These are phyloP conservation scores for Nasonia vitripennis DNA, from an alignment of 1,140 invertebrate species.

Conservation along the genomic window DNA sequence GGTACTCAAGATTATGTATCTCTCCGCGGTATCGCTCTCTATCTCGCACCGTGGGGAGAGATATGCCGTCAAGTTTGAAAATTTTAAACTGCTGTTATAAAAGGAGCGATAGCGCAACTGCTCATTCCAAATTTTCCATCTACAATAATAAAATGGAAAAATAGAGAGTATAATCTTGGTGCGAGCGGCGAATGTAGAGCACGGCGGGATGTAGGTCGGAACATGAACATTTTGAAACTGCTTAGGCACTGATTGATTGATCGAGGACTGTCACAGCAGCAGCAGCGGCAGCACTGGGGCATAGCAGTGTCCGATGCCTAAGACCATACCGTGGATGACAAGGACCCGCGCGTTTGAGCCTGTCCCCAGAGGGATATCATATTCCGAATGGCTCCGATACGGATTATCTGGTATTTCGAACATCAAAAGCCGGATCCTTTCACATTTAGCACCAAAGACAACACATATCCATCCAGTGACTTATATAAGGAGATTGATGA, in stretches of 20 bases:
- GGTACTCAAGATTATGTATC: not conserved
- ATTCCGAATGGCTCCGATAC: not conserved
- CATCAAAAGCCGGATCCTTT: not conserved
- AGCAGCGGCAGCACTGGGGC: too few relatives aligned
- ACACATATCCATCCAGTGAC: not conserved
- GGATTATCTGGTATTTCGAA: not conserved
- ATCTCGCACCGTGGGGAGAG: too few relatives aligned
- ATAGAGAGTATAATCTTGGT: too few relatives aligned
- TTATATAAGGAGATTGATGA: not conserved
- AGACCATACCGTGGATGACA: not conserved
- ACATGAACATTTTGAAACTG: not conserved
- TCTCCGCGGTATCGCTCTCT: not conserved
- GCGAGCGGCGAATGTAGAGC: not conserved
- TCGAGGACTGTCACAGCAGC: not conserved
- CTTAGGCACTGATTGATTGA: not conserved
- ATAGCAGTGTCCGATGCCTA: slow-evolving; percentile 3
- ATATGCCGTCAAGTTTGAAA: too few relatives aligned
- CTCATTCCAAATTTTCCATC: too few relatives aligned
- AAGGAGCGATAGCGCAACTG: too few relatives aligned
- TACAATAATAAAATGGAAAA: too few relatives aligned
- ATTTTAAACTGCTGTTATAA: too few relatives aligned
- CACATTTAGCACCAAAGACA: not conserved
- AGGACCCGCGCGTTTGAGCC: not conserved
- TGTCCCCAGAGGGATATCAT: not conserved
- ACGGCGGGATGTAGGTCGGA: not conserved